A percentile compares a stretch with the other conserved stretches of the same genome.
phyloP scores from a whole-genome alignment of 2,113 vertebrate species.

The Pleuronectes platessa region DNA sequence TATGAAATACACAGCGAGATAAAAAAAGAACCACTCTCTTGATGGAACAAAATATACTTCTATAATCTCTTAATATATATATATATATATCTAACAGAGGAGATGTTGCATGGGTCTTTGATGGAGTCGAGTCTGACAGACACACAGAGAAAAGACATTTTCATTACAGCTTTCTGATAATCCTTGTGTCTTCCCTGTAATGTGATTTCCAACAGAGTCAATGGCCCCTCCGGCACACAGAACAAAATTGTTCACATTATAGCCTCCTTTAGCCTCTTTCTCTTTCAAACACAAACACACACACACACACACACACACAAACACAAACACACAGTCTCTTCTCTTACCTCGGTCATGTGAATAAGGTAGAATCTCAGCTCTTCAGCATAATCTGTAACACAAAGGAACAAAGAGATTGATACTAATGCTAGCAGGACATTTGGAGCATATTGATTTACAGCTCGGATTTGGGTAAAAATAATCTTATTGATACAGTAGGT shows the following conservation, averaged over 20 bases:
- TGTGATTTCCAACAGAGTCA: conserved; percentile 67
- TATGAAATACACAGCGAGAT: background rate
- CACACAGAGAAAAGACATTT: conserved; percentile 56
- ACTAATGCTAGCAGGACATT: background rate
- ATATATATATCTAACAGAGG: too few species aligned
- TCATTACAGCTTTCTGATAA: conserved; percentile 68
- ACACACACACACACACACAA: background rate
- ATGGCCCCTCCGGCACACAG: conserved; percentile 62
- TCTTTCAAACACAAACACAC: background rate
- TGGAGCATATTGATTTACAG: conserved; percentile 22
- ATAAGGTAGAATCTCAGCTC: conserved; percentile 82
- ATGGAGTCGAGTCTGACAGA: conserved; percentile 22
- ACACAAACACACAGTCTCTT: background rate
- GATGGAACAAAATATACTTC: background rate
- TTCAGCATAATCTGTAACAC: conserved; percentile 77
- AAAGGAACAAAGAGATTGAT: conserved; percentile 20
- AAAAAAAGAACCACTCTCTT: background rate
- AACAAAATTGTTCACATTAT: conserved; percentile 46
- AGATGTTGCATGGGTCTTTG: background rate
- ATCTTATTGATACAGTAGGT: conserved; percentile 29
- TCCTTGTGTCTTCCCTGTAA: conserved; percentile 64
- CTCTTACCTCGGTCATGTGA: conserved; percentile 84
- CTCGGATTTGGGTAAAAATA: conserved; percentile 27
- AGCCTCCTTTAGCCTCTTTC: conserved; percentile 5
- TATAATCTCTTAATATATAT: too few species aligned